phyloP scores from a whole-genome alignment of 2,888 invertebrate species.

The Lasioglossum leucozonium region DNA sequence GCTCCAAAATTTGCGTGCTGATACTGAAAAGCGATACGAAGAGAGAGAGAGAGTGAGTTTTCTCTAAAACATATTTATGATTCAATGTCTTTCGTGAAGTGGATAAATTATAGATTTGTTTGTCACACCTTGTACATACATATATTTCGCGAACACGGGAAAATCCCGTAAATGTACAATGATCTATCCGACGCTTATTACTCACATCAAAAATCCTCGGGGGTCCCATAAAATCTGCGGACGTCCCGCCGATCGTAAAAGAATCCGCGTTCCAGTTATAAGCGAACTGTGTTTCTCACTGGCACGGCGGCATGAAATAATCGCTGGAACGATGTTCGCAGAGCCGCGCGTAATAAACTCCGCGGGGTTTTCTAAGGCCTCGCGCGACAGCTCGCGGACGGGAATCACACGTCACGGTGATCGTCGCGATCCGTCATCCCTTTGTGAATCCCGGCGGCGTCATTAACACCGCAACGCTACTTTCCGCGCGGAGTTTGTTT shows the following conservation, averaged over 20 bases:
- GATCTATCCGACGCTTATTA: background rate
- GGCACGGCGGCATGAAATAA: background rate
- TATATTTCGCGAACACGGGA: background rate
- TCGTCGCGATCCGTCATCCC: conserved; percentile 67
- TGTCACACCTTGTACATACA: too few species aligned
- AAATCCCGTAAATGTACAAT: background rate
- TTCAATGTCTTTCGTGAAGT: too few species aligned
- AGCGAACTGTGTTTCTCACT: background rate
- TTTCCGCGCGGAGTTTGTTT: conserved; percentile 67
- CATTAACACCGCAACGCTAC: conserved; percentile 60
- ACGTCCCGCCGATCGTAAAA: background rate
- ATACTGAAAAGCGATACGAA: too few species aligned
- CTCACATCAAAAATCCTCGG: background rate
- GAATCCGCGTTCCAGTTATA: background rate
- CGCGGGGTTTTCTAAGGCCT: conserved; percentile 4
- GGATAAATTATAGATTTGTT: too few species aligned
- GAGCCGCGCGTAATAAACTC: background rate
- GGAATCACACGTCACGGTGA: conserved; percentile 55
- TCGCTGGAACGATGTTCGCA: background rate
- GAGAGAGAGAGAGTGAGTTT: too few species aligned
- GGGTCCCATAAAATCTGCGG: background rate
- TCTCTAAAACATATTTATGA: too few species aligned
- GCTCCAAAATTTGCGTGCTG: too few species aligned
- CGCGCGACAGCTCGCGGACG: background rate
- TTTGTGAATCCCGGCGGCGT: conserved; percentile 57